phyloP scores from a whole-genome alignment of 2,888 invertebrate species.

The Rhyacophila evoluta region DNA sequence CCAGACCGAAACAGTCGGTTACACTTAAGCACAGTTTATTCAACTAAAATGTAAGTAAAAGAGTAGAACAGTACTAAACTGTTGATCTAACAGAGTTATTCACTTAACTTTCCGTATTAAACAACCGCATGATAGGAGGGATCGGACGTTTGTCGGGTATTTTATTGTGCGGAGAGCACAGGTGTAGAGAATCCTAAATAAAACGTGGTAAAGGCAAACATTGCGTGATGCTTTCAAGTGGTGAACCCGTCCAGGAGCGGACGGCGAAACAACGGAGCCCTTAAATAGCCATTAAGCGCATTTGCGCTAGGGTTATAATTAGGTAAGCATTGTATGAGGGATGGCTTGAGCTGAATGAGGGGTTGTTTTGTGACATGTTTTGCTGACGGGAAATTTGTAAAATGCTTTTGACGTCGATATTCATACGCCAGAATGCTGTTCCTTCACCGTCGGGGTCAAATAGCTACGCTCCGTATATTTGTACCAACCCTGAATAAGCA shows the following conservation, averaged over 20 bases:
- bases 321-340: conserved; percentile 46
- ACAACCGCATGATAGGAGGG: not conserved
- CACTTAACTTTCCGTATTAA: conserved; percentile 22
- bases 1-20: not conserved
- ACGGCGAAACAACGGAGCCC: conserved; percentile 32
- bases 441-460: not conserved
- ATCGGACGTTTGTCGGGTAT: not conserved
- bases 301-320: conserved; percentile 49
- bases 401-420: conserved; percentile 26
- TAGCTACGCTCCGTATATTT: not conserved
- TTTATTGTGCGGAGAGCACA: not conserved
- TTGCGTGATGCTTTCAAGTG: conserved; percentile 34
- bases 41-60: conserved; percentile 24
- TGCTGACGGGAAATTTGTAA: conserved; percentile 28
- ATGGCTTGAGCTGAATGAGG: conserved; percentile 27
- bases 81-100: conserved; percentile 23
- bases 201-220: conserved; percentile 23
- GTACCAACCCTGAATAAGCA: too few relatives aligned
- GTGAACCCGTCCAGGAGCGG: not conserved
- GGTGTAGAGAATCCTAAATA: not conserved
- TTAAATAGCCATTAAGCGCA: conserved; percentile 51
- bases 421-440: not conserved
- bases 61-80: conserved; percentile 4
- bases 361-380: conserved; percentile 39
- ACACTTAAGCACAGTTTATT: conserved; percentile 5